Base-by-base conservation (phyloP, 2,797 vertebrate species). In the Sphaeramia orbicularis region DNA sequence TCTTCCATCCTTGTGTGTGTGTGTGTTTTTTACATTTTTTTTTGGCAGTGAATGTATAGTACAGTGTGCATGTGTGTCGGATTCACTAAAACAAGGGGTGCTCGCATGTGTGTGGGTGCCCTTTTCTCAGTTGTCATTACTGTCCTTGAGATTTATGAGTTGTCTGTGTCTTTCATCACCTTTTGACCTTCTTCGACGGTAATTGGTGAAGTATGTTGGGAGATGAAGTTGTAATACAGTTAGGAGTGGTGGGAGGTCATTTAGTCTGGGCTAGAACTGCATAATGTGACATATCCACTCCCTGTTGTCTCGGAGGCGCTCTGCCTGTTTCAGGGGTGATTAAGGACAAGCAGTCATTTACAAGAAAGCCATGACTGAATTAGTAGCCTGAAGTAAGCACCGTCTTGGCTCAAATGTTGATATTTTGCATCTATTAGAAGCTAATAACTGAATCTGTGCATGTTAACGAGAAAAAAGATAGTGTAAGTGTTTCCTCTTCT, bases 141-240 rank as follows among this genome's bases (percentile, higher is more conserved):
- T 69, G 77, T 86, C 81, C 75, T 79, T 74, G 77, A 85, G 85
- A 90, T 91, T 84, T 89, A 89, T 80, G 80, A 76, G 62, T 74
- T 65, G 71, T 71, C 63, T 65, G 71, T 63, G 63, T 71, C 54
- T 76, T 87, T 54, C 43, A 77, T 76, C 86, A 84, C 83, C 86
- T 80, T 73, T 76, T 88, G 87, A 86, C 81, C 87, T 83, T 86
- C 73, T 14, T 24, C 38, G 56, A 75, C 2, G 1, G 76, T 90
- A 91, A 89, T 91, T 90, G 88, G 81, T 70, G 63, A 84, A 76
- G 73, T 74, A 52, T 65, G 63, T 81, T 75, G 53, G 59, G 60
- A 71, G 80, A 90, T 85, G 76, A 82, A 87, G 79, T 84, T 87
- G 65, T 81, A 74, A 89, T 78, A 77, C 36, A 77, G 81, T 80